phyloP scores from a whole-genome alignment of 2,888 invertebrate species.

The Tigriopus californicus region DNA sequence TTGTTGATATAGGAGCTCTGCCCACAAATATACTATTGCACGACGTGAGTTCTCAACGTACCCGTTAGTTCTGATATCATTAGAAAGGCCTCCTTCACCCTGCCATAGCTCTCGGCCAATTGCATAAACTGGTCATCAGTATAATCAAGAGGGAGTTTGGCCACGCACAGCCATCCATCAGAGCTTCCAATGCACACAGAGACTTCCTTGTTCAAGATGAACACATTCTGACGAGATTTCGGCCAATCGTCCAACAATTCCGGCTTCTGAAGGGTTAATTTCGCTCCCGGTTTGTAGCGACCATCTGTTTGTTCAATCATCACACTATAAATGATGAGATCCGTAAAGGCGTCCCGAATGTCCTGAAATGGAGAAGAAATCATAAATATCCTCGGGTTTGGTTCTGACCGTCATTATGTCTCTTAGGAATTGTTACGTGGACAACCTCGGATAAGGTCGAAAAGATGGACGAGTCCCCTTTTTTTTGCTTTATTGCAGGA shows the following conservation, averaged over 20 bases:
- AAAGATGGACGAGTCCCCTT: too few relatives aligned
- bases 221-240: constrained; percentile 1
- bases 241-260: constrained; percentile 15
- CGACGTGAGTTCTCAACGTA: neutral
- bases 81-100: constrained; percentile 31
- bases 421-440: neutral
- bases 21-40: neutral
- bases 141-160: constrained; percentile 30
- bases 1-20: too few relatives aligned
- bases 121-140: constrained; percentile 30
- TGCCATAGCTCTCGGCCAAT: constrained; percentile 30
- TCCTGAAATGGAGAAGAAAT: constrained; percentile 8
- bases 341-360: constrained; percentile 12
- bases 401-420: too few relatives aligned
- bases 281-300: constrained; percentile 13
- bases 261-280: constrained; percentile 4
- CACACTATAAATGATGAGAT: constrained; percentile 7
- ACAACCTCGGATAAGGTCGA: neutral
- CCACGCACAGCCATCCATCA: constrained; percentile 28
- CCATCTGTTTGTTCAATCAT: constrained; percentile 7
- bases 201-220: constrained; percentile 10
- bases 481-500: too few relatives aligned
- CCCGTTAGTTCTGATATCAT: constrained; percentile 25
- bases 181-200: constrained; percentile 1
- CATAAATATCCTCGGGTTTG: neutral